A percentile compares a stretch with the other conserved stretches of the same genome.
Conservation (phyloP, 2,797 vertebrate genomes). For the Sebastes steindachneri region DNA sequence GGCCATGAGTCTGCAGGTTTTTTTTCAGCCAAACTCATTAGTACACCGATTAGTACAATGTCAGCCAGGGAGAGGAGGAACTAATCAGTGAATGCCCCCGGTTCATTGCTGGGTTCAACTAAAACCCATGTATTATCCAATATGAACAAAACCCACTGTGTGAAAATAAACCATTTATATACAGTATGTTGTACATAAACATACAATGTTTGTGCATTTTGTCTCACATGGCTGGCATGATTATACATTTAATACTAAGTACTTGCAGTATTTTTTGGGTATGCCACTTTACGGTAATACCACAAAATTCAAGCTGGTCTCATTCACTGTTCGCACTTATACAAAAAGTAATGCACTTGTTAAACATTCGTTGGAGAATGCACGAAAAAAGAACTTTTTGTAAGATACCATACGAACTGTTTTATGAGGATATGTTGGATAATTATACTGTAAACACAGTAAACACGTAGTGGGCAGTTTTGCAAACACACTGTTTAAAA, state of each 20-base stretch:
- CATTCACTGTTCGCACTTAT: neutral
- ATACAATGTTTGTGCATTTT: neutral
- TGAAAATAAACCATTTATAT: neutral
- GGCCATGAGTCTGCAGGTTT: slow-evolving; percentile 14
- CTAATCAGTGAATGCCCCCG: neutral
- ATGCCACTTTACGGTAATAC: slow-evolving; percentile 3
- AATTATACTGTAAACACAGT: neutral
- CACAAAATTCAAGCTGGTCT: slow-evolving; percentile 21
- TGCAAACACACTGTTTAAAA: slow-evolving; percentile 20
- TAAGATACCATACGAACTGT: neutral
- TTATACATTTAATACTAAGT: neutral
- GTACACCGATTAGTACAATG: slow-evolving; percentile 23
- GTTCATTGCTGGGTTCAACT: neutral
- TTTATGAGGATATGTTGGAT: neutral
- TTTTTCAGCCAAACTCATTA: slow-evolving; percentile 41
- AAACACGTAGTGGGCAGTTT: slow-evolving; percentile 12
- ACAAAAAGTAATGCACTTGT: neutral
- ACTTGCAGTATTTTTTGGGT: neutral
- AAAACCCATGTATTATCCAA: neutral
- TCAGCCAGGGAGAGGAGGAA: slow-evolving; percentile 3
- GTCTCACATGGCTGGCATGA: neutral
- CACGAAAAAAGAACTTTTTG: neutral
- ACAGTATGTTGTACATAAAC: neutral
- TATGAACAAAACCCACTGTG: neutral
- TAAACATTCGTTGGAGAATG: neutral